Evolutionary conservation across 2,888 invertebrate genomes (phyloP), one percentile per base, ranked within the genome.

Genomic region (Scaptomyza flava): DNA sequence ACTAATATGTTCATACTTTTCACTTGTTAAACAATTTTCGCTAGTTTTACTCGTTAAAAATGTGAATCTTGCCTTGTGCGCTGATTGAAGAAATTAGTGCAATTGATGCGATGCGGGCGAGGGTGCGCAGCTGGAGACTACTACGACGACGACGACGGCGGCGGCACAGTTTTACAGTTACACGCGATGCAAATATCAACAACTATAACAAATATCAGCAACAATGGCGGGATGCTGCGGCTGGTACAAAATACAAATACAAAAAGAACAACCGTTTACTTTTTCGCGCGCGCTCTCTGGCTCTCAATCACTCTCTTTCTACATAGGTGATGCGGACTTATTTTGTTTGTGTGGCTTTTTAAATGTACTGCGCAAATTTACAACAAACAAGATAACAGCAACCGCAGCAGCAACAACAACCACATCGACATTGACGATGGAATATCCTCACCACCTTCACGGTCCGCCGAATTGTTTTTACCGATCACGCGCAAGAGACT

Each of bases 401-500:
- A 66, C 63, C 62, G 72, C 69, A 72, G 52, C 67, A 74, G 23
- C 66, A 64, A 53, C 67, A 82, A 80, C 64, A 71, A 80, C 70
- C 57, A 70, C 77, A 63, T 56, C 67, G 68, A 73, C 70, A 56
- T 63, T 60, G 68, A 64, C 81, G 70, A 67, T 70, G 66, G 73
- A 69, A 78, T 77, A 76, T 79, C 89, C 86, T 85, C 82, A 79
- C 59, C 87, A 81, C 83, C 86, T 87, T 79, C 83, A 79, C 80
- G 72, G 81, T 83, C 82, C 82, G 82, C 63, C 79, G 72, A 80
- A 72, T 78, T 73, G 73, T 73, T 73, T 72, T 70, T 72, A 86
- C 87, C 85, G 84, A 85, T 87, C 84, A 81, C 81, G 85, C 81
- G 86, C 74, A 79, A 84, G 85, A 81, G 82, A 87, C 85, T 84